Evolutionary conservation across 2,888 invertebrate species (phyloP).

Genomic region (Agrochola lychnidis): DNA sequence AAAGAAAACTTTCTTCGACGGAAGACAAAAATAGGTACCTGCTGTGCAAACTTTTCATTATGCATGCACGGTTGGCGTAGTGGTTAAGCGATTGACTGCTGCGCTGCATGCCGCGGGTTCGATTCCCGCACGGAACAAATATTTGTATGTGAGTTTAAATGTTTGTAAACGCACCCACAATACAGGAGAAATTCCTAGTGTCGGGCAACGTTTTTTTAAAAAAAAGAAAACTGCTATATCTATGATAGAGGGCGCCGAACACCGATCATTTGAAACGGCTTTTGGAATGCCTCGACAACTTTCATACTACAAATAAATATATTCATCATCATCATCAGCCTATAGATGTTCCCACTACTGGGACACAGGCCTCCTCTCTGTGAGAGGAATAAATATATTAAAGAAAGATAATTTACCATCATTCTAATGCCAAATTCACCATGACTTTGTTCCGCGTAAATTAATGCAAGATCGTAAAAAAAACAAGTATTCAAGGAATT

Average conservation of each 20-base stretch:
- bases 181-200: no score
- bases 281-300: slow-evolving; percentile 8
- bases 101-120: no score
- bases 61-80: no score
- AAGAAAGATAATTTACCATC: slow-evolving; percentile 9
- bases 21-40: background rate
- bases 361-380: no score
- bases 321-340: no score
- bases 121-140: no score
- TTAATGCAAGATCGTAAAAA: slow-evolving; percentile 31
- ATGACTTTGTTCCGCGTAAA: slow-evolving; percentile 14
- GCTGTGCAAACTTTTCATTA: background rate
- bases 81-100: no score
- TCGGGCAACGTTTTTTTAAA: no score
- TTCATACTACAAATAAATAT: background rate
- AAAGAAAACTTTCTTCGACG: background rate
- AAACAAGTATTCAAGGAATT: slow-evolving; percentile 37
- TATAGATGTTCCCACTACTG: no score
- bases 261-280: background rate
- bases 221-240: background rate
- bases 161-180: no score
- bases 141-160: no score
- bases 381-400: background rate
- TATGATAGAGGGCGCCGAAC: background rate
- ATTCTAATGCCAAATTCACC: background rate